These are phyloP conservation scores for Ochropleura leucogaster DNA, from an alignment of 2,888 invertebrate genomes.

Conservation along the genomic window DNA sequence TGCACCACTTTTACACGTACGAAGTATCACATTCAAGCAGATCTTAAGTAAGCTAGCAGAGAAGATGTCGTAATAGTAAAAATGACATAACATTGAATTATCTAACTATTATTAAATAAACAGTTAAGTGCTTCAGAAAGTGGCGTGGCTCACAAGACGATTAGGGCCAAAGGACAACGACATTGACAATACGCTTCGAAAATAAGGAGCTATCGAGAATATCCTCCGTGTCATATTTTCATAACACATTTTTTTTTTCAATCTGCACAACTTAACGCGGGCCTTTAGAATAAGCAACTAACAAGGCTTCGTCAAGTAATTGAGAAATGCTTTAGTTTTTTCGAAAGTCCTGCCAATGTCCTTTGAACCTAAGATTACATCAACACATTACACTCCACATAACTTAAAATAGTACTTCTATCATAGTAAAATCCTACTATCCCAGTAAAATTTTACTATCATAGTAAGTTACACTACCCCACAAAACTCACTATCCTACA, in stretches of 20 bases:
- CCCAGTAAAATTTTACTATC: conserved; percentile 8
- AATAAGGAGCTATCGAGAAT: conserved; percentile 5
- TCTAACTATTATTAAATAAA: conserved; percentile 21
- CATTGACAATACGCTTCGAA: neutral
- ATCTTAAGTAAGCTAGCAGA: conserved; percentile 38
- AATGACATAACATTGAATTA: conserved; percentile 19
- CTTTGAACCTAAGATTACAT: conserved; percentile 14
- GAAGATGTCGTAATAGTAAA: conserved; percentile 16
- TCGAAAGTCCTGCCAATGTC: neutral
- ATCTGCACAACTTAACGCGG: neutral
- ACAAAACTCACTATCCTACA: conserved; percentile 26
- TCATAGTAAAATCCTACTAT: conserved; percentile 16
- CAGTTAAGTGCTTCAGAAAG: neutral
- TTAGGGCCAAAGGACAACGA: conserved; percentile 9
- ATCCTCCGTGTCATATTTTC: neutral
- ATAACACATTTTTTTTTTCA: neutral
- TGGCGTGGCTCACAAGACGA: neutral
- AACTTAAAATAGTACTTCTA: conserved; percentile 13
- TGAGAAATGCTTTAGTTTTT: neutral
- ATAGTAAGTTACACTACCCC: conserved; percentile 25
- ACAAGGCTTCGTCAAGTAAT: neutral
- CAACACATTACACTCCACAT: conserved; percentile 13
- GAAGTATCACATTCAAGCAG: conserved; percentile 10
- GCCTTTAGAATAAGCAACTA: neutral
- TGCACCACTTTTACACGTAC: neutral